Base-by-base conservation (phyloP, 2,113 vertebrate genomes). In the Triplophysa tibetana region DNA sequence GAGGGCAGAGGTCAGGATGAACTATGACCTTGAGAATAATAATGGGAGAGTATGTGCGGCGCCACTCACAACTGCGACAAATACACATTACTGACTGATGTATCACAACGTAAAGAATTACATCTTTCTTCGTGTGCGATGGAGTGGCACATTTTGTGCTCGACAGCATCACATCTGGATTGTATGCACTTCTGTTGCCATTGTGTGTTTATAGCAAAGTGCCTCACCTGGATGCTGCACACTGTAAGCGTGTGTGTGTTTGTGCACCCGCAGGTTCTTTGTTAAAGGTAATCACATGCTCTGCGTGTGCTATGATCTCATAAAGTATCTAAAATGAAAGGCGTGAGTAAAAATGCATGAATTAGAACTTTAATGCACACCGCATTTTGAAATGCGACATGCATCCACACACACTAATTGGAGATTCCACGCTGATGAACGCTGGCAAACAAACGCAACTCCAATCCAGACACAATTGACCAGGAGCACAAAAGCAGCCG, bases 261-360 rank as follows among this genome's bases (percentile, higher is more conserved):
- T 24, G 24, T 85, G 76, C 61, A 76, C 29, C 72, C 82, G 75
- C 73, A 54, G 85, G 70, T 90, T 83, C 89, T 91, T 92, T 91
- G 90, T 91, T 87, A 83, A 85, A 85, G 83, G 74, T 41, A 70
- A 87, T 88, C 89, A 90, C 84, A 33, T 87, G 88, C 85, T 68
- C 84, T 84, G 86, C 82, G 80, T 80, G 70, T 78, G 78, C 70
- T 21, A 72, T 73, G 82, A 75, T 81, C 84, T 89, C 85, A 87
- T 85, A 86, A n/a, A 76, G 70, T 13, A 9, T 16, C 10, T 0
- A 3, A 64, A 52, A 54, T 23, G 12, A 54, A 17, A 11, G 2
- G 8, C 26, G 17, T 11, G 2, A 41, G 12, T 58, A 58, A 61
- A 72, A 24, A 21, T 11, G 9, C 43, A 63, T 21, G 43, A 63